Conservation (phyloP, 1,140 invertebrate species). For the Gonioctena quinquepunctata region DNA sequence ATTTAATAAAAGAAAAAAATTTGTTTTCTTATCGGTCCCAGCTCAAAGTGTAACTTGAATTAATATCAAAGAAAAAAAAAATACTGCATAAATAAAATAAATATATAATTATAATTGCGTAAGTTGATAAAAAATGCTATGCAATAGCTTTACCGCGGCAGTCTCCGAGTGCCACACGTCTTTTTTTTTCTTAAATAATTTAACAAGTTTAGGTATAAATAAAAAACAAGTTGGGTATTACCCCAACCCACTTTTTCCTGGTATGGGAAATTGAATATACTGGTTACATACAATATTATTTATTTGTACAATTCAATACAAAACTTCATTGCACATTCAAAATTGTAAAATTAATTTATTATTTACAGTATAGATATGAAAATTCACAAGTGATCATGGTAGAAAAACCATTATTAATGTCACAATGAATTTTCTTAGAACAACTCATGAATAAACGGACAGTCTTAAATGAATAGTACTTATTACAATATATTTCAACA, state of each 20-base stretch:
- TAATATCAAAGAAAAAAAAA: too few relatives aligned
- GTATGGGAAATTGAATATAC: too few relatives aligned
- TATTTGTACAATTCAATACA: slow-evolving; percentile 36
- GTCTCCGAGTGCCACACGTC: too few relatives aligned
- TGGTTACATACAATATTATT: slow-evolving; percentile 21
- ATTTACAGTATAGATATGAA: slow-evolving; percentile 18
- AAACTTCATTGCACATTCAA: slow-evolving; percentile 36
- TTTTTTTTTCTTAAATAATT: background rate
- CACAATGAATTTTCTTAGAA: background rate
- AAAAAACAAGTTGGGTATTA: too few relatives aligned
- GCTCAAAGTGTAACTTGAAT: too few relatives aligned
- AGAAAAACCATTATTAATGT: background rate
- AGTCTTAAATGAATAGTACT: background rate
- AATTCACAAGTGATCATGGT: background rate
- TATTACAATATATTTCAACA: background rate
- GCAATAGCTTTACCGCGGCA: too few relatives aligned
- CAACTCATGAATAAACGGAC: background rate
- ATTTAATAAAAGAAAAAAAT: too few relatives aligned
- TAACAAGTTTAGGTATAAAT: background rate
- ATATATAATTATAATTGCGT: too few relatives aligned
- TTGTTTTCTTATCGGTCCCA: too few relatives aligned
- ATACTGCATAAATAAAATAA: too few relatives aligned
- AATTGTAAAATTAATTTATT: slow-evolving; percentile 30
- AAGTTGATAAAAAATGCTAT: too few relatives aligned
- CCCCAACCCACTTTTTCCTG: too few relatives aligned